phyloP scores from a whole-genome alignment of 2,797 vertebrate genomes.

The Pseudochaenichthys georgianus region DNA sequence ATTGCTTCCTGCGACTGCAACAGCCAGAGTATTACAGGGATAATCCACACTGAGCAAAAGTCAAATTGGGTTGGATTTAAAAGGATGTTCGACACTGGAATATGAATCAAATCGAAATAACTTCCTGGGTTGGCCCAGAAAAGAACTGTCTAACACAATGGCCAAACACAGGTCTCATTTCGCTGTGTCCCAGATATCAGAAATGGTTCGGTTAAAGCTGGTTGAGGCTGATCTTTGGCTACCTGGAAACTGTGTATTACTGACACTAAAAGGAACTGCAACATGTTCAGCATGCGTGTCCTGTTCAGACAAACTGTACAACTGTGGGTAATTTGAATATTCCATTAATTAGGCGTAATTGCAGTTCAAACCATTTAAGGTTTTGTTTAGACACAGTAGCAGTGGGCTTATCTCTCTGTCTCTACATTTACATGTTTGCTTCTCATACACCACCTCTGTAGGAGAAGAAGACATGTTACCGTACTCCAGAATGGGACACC shows the following conservation, averaged over 20 bases:
- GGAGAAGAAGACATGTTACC: not conserved
- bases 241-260: not conserved
- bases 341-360: not conserved
- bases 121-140: slow-evolving; percentile 11
- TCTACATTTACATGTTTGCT: not conserved
- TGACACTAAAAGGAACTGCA: not conserved
- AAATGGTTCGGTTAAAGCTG: slow-evolving; percentile 6
- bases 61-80: slow-evolving; percentile 47
- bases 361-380: not conserved
- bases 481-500: not conserved
- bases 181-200: not conserved
- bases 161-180: slow-evolving; percentile 18
- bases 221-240: slow-evolving; percentile 14
- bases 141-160: slow-evolving; percentile 25
- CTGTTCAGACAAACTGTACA: too few species aligned
- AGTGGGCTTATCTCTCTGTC: not conserved
- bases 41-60: slow-evolving; percentile 40
- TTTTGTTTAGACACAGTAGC: not conserved
- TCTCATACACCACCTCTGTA: not conserved
- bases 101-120: slow-evolving; percentile 30
- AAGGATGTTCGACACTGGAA: slow-evolving; percentile 46
- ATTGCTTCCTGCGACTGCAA: not conserved
- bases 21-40: slow-evolving; percentile 38
- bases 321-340: not conserved
- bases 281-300: not conserved